phyloP scores from a whole-genome alignment of 2,888 invertebrate genomes.

The Scelioninae gen. 2 region DNA sequence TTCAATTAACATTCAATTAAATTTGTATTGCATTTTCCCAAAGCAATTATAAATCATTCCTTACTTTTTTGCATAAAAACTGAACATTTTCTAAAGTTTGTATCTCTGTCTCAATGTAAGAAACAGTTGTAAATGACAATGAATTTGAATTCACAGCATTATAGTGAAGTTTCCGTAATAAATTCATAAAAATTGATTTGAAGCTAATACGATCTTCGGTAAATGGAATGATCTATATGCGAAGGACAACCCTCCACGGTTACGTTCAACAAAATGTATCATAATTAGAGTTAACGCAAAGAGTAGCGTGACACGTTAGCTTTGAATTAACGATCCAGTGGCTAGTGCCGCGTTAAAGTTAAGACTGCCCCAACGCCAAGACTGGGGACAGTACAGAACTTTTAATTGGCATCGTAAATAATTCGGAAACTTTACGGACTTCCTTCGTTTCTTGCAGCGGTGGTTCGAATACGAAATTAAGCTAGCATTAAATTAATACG shows the following conservation, averaged over 20 bases:
- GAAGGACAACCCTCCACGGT: slow-evolving; percentile 9
- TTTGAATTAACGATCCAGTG: slow-evolving; percentile 66
- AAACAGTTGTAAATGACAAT: no score
- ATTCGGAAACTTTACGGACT: slow-evolving; percentile 72
- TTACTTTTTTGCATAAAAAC: no score
- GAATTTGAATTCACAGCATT: background rate
- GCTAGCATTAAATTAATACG: slow-evolving; percentile 74
- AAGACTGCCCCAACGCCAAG: slow-evolving; percentile 16
- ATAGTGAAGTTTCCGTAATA: background rate
- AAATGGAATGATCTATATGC: slow-evolving; percentile 13
- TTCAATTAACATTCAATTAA: no score
- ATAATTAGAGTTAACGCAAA: slow-evolving; percentile 59
- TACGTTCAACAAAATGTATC: slow-evolving; percentile 60
- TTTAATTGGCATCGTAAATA: slow-evolving; percentile 75
- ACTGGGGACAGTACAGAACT: slow-evolving; percentile 65
- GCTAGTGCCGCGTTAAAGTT: slow-evolving; percentile 50
- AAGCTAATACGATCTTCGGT: slow-evolving; percentile 25
- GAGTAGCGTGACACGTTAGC: slow-evolving; percentile 60
- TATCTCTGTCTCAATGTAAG: no score
- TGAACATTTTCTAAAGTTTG: no score
- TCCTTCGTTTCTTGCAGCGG: slow-evolving; percentile 64
- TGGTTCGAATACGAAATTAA: slow-evolving; percentile 73
- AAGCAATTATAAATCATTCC: no score
- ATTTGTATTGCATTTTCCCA: no score
- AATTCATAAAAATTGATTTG: slow-evolving; percentile 6